Base-by-base conservation (phyloP, 2,113 vertebrate genomes). In the Edolisoma coerulescens region DNA sequence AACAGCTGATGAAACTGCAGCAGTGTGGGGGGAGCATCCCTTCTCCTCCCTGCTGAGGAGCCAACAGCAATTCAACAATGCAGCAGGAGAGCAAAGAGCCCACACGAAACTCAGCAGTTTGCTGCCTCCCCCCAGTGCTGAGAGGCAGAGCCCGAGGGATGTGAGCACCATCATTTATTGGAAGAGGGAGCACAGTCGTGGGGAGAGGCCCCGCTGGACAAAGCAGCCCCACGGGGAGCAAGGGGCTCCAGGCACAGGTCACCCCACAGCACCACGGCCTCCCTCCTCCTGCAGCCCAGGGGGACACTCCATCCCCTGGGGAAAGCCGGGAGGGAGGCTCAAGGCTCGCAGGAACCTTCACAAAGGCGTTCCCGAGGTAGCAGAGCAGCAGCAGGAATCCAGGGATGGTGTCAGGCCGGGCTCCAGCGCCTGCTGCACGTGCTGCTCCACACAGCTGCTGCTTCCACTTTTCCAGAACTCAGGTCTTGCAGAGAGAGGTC, bases 141-240 rank as follows among this genome's bases (percentile, higher is more conserved):
- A 83, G 44, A 84, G 41, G 30, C 42, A 92, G 78, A 93, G 75
- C 1, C 56, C 1, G 2, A 45, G 61, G 11, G 52, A 78, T 73
- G 37, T 80, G 67, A 96, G 94, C 96, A 96, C 96, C 92, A 92
- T 95, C 0, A 7, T 90, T 97, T 96, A 96, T 93, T 96, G 70
- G 79, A 60, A 75, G 65, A 75, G 42, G 56, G 60, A 78, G 89
- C 50, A 61, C 20, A 65, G 53, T 32, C 7, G 9, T 32, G 69
- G 37, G 37, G 30, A 93, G 32, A 80, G 42, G 32, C 13, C 4
- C 54, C 61, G 63, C 79, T 78, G 87, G 28, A 77, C 75, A 90
- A 5, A 75, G 22, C 68, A 73, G 85, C 45, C 27, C 65, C 74
- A 1, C 0, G 0, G 19, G 16, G 41, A 88, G 47, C 64, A 7